Evolutionary conservation across 2,888 invertebrate genomes (phyloP).

Genomic region (Trichopoda pennipes): DNA sequence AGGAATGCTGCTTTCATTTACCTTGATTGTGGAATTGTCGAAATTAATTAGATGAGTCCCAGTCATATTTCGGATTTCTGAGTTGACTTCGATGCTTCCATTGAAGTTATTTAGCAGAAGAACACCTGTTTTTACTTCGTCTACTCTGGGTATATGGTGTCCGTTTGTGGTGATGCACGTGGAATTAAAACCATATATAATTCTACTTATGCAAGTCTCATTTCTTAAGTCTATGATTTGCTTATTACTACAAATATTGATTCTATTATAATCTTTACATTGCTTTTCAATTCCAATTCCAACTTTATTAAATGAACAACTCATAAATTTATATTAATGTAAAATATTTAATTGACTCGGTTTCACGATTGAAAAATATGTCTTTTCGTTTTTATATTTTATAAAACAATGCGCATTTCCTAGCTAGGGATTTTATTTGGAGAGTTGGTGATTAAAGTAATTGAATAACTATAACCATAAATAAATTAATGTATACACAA

Average conservation of each 20-base stretch:
- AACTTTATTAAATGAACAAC: constrained; percentile 28
- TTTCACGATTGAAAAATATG: too few relatives aligned
- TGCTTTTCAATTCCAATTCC: constrained; percentile 36
- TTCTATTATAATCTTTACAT: too few relatives aligned
- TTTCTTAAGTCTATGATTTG: too few relatives aligned
- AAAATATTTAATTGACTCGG: constrained; percentile 12
- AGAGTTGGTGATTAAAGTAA: too few relatives aligned
- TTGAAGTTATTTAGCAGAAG: constrained; percentile 35
- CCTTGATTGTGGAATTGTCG: background rate
- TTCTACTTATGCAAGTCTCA: too few relatives aligned
- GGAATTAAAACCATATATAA: background rate
- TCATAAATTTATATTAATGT: constrained; percentile 8
- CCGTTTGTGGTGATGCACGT: constrained; percentile 38
- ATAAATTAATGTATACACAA: too few relatives aligned
- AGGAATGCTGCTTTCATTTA: constrained; percentile 6
- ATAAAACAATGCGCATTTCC: too few relatives aligned
- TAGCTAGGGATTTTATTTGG: too few relatives aligned
- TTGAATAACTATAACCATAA: too few relatives aligned
- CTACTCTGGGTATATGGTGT: constrained; percentile 38
- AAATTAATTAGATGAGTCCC: constrained; percentile 19
- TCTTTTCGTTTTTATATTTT: too few relatives aligned
- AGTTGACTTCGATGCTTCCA: constrained; percentile 5
- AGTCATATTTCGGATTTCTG: background rate
- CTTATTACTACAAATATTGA: too few relatives aligned
- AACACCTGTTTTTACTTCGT: constrained; percentile 19